Percentiles rank a stretch among this genome's conserved stretches.
Evolutionary conservation across 2,888 invertebrate genomes (phyloP).

Genomic region (Argyra leucocephala): DNA sequence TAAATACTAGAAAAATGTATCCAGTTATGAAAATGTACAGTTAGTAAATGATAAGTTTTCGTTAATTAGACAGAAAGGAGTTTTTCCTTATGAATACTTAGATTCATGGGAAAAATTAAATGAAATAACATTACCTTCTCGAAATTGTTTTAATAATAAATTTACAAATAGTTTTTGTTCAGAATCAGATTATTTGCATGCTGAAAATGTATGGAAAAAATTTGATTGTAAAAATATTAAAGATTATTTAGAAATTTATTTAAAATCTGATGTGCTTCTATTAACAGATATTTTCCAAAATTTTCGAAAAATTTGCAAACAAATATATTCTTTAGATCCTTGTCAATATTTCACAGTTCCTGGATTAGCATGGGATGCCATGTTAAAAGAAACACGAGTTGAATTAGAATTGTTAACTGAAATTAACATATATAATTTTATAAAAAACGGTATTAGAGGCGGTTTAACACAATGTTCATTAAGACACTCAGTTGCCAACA

Average conservation of each 20-base stretch:
- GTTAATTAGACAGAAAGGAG: not conserved
- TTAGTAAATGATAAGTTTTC: conserved; percentile 7
- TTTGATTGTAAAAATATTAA: conserved; percentile 30
- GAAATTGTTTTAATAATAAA: conserved; percentile 10
- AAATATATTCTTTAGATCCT: conserved; percentile 24
- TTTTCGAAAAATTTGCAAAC: conserved; percentile 17
- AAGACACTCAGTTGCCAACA: no score
- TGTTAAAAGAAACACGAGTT: conserved; percentile 29
- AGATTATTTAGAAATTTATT: conserved; percentile 33
- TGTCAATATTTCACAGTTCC: conserved; percentile 29
- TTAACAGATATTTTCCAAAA: conserved; percentile 30
- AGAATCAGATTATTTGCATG: conserved; percentile 23
- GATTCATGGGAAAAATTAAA: no score
- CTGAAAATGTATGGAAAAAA: conserved; percentile 29
- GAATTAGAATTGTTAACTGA: conserved; percentile 32
- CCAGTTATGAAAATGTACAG: no score
- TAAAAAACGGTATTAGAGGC: conserved; percentile 14
- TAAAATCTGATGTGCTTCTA: conserved; percentile 34
- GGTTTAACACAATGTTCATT: not conserved
- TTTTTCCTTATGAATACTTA: conserved; percentile 15
- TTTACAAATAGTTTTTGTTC: conserved; percentile 14
- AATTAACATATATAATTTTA: conserved; percentile 26
- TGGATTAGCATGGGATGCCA: conserved; percentile 28
- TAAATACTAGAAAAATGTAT: no score
- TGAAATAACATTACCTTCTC: conserved; percentile 10